Evolutionary conservation across 2,113 vertebrate genomes (phyloP).

Genomic region (Phyllostomus hastatus): DNA sequence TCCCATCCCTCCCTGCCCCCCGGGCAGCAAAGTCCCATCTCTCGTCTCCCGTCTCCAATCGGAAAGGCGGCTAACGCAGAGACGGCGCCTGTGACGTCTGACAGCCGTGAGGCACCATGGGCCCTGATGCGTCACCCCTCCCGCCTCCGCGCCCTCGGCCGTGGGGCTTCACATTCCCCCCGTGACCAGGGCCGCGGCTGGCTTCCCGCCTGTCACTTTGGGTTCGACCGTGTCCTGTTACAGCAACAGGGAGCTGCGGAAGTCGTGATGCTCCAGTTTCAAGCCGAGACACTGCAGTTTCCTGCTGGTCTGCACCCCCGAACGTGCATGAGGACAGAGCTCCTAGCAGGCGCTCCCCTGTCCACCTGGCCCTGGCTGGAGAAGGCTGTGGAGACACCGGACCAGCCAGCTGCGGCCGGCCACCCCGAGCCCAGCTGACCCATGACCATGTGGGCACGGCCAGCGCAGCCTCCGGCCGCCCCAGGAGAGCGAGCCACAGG

Average conservation of each 20-base stretch:
- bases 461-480: background rate
- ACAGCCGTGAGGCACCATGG: background rate
- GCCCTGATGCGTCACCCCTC: background rate
- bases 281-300: background rate
- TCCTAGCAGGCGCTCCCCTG: background rate
- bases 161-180: background rate
- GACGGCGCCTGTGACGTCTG: background rate
- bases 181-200: background rate
- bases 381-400: background rate
- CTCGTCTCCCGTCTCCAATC: conserved; percentile 23
- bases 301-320: background rate
- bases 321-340: background rate
- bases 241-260: background rate
- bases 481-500: background rate
- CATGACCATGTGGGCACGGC: background rate
- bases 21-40: background rate
- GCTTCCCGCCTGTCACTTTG: background rate
- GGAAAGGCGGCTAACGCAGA: background rate
- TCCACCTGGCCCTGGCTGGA: background rate
- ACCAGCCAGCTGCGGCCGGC: background rate
- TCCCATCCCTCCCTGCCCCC: no score
- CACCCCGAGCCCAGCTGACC: background rate
- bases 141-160: background rate
- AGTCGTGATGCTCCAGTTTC: background rate
- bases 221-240: background rate